Percentiles rank a stretch among this genome's conserved stretches.
Conservation (phyloP, 2,888 invertebrate genomes). For the Lithosia quadra region DNA sequence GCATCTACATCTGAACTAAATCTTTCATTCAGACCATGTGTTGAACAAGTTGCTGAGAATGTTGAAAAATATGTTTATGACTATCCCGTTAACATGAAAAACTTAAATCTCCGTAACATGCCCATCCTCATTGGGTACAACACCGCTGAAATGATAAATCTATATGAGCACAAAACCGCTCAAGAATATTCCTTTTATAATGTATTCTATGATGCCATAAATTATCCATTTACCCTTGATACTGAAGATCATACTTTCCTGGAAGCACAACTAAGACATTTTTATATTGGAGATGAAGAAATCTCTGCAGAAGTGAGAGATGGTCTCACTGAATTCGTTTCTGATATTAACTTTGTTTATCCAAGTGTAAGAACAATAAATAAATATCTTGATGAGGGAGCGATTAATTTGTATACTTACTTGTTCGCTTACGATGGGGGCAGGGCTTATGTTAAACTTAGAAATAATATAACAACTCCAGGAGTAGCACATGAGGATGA, state of each 20-base stretch:
- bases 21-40: constrained; percentile 55
- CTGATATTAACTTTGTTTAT: constrained; percentile 60
- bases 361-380: constrained; percentile 55
- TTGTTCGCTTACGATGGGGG: constrained; percentile 65
- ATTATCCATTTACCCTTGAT: constrained; percentile 51
- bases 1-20: constrained; percentile 50
- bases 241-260: constrained; percentile 43
- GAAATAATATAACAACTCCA: constrained; percentile 51
- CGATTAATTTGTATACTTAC: constrained; percentile 59
- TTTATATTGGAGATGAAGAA: constrained; percentile 64
- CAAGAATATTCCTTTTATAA: constrained; percentile 39
- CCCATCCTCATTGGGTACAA: constrained; percentile 60
- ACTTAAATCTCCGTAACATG: constrained; percentile 43
- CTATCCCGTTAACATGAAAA: constrained; percentile 52
- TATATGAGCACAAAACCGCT: constrained; percentile 33
- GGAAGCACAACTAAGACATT: constrained; percentile 58
- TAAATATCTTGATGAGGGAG: constrained; percentile 57
- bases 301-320: constrained; percentile 47
- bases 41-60: constrained; percentile 58
- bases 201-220: constrained; percentile 41
- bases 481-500: constrained; percentile 64
- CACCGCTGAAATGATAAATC: constrained; percentile 49
- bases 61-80: constrained; percentile 55
- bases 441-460: constrained; percentile 60
- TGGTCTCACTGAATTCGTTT: constrained; percentile 54